A percentile compares a stretch with the other conserved stretches of the same genome.
These are phyloP conservation scores for Numida meleagris DNA, from an alignment of 2,113 vertebrate species.

Conservation along the genomic window DNA sequence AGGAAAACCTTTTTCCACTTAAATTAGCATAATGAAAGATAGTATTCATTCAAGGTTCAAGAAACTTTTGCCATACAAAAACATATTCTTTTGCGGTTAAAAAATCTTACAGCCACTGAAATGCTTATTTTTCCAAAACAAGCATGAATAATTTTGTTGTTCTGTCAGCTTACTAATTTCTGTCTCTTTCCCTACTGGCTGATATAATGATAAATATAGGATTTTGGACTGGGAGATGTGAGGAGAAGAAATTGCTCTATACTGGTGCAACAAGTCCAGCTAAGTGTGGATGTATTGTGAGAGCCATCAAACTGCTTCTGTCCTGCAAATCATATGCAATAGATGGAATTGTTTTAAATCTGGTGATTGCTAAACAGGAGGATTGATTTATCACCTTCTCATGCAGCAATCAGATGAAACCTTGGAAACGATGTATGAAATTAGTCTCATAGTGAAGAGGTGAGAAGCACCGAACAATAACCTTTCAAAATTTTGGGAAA, in stretches of 20 bases:
- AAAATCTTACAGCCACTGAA: background rate
- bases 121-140: background rate
- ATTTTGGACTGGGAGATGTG: background rate
- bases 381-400: background rate
- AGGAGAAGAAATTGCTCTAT: background rate
- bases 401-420: background rate
- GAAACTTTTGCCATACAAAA: conserved; percentile 3
- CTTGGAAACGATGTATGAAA: background rate
- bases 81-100: rapidly evolving
- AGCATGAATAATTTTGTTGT: background rate
- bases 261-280: background rate
- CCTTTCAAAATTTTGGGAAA: conserved; percentile 20
- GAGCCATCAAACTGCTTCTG: background rate
- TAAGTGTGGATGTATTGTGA: background rate
- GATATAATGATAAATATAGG: background rate
- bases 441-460: background rate
- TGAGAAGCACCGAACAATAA: background rate
- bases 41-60: background rate
- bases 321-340: background rate
- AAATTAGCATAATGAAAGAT: conserved; percentile 56
- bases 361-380: background rate
- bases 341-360: background rate
- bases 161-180: background rate
- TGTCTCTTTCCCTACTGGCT: background rate
- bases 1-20: conserved; percentile 39